Evolutionary conservation across 2,797 vertebrate species (phyloP), one percentile per base, ranked within the genome.

Genomic region (Helostoma temminkii): DNA sequence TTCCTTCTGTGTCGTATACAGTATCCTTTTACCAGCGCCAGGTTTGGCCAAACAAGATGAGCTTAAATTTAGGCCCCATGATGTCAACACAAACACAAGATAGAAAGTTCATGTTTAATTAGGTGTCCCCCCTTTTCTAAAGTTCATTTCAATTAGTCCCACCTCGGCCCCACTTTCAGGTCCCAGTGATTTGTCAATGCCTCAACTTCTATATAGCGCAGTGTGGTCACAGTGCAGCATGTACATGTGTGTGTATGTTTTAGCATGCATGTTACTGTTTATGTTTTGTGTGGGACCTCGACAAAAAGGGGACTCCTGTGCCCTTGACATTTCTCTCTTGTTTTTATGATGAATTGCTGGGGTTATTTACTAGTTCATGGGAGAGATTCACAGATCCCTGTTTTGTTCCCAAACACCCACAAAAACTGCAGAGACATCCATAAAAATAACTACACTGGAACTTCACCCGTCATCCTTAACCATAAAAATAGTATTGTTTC

Each of bases 61-160:
- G 86, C 74, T 88, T 88, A 87, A 91, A 92, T 89, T 92, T 93
- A 89, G 89, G 88, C 83, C 83, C 82, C 80, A 87, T 91, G 90
- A 93, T 93, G 88, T 93, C 84, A 91, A 90, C 89, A 91, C 89
- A 91, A 91, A 92, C 81, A 89, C 81, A 76, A 65, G 72, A 80
- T 75, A 85, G 85, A 93, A 93, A 94, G 89, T 96, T 94, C 93
- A 95, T 78, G 78, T 93, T 86, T 93, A 93, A 93, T 93, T 95
- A 96, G 95, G 94, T 90, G 81, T 90, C 84, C 83, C 89, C 88
- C 84, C 89, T 87, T 87, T 78, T 84, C 80, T 93, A 96, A 97
- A 97, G 95, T 97, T 96, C 95, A 96, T 94, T 94, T 96, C 94
- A 96, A 96, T 97, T 96, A 96, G 91, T 93, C 91, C 92, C 90